A percentile compares a stretch with the other conserved stretches of the same genome.
Conservation (phyloP, 2,113 vertebrate genomes). For the Barnardius zonarius region DNA sequence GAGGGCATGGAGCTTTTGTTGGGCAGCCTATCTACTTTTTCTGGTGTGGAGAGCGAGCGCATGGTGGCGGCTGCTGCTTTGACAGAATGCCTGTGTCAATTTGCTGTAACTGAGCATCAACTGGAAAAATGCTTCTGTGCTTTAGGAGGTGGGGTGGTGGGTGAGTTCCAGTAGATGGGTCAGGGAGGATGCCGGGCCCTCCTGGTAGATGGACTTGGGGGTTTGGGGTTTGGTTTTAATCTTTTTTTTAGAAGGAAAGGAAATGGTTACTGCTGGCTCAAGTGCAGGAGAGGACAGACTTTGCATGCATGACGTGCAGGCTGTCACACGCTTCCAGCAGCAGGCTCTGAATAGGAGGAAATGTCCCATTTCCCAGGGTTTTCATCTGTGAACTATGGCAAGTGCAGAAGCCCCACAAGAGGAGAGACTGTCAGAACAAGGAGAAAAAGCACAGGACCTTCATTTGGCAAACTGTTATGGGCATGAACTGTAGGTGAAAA, state of each 20-base stretch:
- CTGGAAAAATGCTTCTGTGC: neutral
- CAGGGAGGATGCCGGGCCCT: neutral
- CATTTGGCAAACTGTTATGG: neutral
- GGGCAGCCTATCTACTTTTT: neutral
- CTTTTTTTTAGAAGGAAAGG: too few relatives aligned
- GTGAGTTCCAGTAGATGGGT: neutral
- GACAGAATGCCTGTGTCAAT: neutral
- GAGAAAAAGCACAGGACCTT: neutral
- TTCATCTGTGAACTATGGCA: neutral
- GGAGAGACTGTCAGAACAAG: neutral
- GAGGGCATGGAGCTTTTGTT: neutral
- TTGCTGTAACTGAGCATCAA: neutral
- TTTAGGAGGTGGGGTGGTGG: neutral
- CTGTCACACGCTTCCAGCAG: neutral
- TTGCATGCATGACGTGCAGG: neutral
- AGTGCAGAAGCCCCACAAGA: fast-evolving
- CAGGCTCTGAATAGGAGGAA: neutral
- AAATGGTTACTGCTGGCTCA: neutral
- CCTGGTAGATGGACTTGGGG: too few relatives aligned
- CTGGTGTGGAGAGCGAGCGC: neutral
- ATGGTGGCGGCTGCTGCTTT: fast-evolving
- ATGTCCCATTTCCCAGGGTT: neutral
- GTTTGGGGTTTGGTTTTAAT: neutral
- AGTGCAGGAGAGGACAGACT: neutral
- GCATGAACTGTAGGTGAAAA: neutral